These are phyloP conservation scores for Caretta caretta DNA, from an alignment of 2,113 vertebrate genomes.

Conservation along the genomic window DNA sequence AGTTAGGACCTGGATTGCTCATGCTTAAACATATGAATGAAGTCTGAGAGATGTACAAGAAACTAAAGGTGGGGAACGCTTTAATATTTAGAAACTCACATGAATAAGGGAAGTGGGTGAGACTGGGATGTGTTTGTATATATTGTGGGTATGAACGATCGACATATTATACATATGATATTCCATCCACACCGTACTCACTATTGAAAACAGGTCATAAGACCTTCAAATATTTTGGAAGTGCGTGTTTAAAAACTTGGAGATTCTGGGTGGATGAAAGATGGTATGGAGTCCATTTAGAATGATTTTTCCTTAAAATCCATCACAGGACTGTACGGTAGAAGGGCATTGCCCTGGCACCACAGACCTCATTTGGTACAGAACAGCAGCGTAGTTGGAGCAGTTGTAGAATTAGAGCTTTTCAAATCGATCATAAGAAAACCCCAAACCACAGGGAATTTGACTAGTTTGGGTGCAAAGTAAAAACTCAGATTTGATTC, in stretches of 20 bases:
- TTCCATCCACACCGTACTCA: not conserved
- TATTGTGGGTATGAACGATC: not conserved
- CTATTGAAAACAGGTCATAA: not conserved
- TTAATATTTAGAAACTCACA: not conserved
- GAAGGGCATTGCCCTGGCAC: not conserved
- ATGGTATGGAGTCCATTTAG: not conserved
- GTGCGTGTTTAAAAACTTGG: not conserved
- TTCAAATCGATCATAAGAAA: not conserved
- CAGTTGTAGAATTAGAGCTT: not conserved
- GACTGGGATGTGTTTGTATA: not conserved
- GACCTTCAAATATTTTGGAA: not conserved
- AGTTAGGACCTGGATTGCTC: not conserved
- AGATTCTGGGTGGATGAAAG: not conserved
- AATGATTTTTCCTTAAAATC: not conserved
- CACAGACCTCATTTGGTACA: not conserved
- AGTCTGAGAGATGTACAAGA: not conserved
- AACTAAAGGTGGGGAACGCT: not conserved
- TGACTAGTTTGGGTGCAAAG: not conserved
- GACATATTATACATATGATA: not conserved
- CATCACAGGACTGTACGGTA: not conserved
- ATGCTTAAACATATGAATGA: not conserved
- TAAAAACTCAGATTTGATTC: not conserved
- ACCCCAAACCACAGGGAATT: not conserved
- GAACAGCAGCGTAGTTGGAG: not conserved
- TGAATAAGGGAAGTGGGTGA: not conserved